Base-by-base conservation (phyloP, 2,113 vertebrate genomes). In the Strigops habroptila region DNA sequence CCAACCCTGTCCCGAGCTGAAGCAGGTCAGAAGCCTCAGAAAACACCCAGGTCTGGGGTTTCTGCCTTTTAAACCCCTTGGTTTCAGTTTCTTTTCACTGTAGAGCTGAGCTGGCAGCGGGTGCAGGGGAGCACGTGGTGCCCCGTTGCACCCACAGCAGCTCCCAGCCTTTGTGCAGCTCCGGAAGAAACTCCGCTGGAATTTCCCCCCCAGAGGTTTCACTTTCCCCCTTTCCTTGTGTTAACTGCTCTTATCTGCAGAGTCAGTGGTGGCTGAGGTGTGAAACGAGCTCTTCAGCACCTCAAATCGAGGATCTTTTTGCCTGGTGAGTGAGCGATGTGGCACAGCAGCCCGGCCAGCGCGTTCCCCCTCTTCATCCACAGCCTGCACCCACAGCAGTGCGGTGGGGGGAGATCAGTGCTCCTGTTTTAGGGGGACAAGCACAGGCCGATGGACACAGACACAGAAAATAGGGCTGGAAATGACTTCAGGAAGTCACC, bases 401-500 rank as follows among this genome's bases (percentile, higher is more conserved):
- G 52, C 28, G 9, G 2, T 1, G 41, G 4, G 21, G 43, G 8
- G 1, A 12, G 28, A 3, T 0, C 0, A 15, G 3, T 4, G n/a
- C 12, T 16, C 25, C 43, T 6, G 0, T 2, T 14, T 1, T 30
- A 19, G 44, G 22, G 4, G 16, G 37, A n/a, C 18, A 4, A 18
- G 77, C 39, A 3, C 24, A 4, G 55, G 30, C 55, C 18, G 53
- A 46, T n/a, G 78, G 53, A 30, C 64, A 4, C 63, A 0, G 31
- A 33, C 44, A 15, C 0, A 24, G 46, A 89, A 89, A 75, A n/a
- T 3, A 24, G 59, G 64, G 46, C 46, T 7, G 28, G 37, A 41
- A 49, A 23, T 7, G 2, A 18, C 65, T 82, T 73, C 30, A 17
- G 63, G 37, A 64, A 82, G 70, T n/a, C 70, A 41, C 46, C 23